These are phyloP conservation scores for Pogoniulus pusillus DNA, from an alignment of 2,797 vertebrate species.

Conservation along the genomic window DNA sequence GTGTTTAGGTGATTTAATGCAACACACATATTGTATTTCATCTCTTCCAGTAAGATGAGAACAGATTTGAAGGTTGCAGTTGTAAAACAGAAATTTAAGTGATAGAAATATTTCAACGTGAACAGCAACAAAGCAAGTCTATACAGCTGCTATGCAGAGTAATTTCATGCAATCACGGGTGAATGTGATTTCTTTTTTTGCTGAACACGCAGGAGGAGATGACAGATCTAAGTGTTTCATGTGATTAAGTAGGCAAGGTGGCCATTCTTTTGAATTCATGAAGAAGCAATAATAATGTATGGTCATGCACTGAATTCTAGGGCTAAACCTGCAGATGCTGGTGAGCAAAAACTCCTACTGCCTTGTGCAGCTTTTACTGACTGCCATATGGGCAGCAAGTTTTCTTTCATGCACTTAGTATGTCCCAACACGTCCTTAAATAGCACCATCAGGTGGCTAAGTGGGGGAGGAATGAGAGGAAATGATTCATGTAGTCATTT, in stretches of 20 bases:
- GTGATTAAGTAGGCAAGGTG: constrained; percentile 46
- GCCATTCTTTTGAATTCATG: constrained; percentile 55
- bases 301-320: constrained; percentile 23
- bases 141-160: background rate
- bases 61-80: background rate
- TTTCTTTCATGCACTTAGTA: background rate
- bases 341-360: background rate
- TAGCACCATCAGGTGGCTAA: constrained; percentile 12
- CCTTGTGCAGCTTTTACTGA: background rate
- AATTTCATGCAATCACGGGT: constrained; percentile 29
- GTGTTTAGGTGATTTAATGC: background rate
- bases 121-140: background rate
- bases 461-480: background rate
- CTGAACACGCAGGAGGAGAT: background rate
- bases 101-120: background rate
- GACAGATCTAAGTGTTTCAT: constrained; percentile 39
- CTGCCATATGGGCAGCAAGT: background rate
- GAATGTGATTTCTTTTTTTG: background rate
- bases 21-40: background rate
- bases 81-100: background rate
- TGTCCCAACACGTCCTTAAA: background rate
- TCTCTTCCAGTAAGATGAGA: background rate
- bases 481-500: rapidly evolving
- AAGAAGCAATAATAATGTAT: constrained; percentile 43
- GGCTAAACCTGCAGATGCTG: constrained; percentile 34